Evolutionary conservation across 2,113 vertebrate species (phyloP).

Genomic region (Nothobranchius furzeri): DNA sequence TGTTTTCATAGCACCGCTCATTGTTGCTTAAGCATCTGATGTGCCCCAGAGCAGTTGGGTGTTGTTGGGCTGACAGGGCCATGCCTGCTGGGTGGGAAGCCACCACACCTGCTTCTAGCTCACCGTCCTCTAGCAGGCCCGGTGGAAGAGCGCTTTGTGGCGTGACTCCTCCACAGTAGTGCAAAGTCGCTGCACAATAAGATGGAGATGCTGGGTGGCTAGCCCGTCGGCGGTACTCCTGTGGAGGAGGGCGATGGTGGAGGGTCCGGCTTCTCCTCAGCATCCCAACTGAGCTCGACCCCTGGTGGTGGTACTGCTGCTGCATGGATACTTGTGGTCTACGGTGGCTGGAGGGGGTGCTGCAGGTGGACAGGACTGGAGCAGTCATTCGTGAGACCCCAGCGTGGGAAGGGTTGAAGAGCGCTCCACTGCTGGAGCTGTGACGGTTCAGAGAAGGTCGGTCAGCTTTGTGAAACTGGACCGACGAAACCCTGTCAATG

Average conservation of each 20-base stretch:
- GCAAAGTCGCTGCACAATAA: constrained; percentile 72
- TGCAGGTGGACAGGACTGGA: constrained; percentile 74
- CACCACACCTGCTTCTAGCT: constrained; percentile 38
- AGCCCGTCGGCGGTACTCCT: constrained; percentile 76
- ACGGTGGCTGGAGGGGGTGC: constrained; percentile 77
- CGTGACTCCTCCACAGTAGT: constrained; percentile 56
- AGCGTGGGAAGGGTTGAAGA: constrained; percentile 69
- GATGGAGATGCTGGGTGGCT: constrained; percentile 79
- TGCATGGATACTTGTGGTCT: constrained; percentile 56
- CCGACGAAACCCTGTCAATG: constrained; percentile 70
- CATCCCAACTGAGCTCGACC: constrained; percentile 63
- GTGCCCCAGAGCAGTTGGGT: constrained; percentile 51
- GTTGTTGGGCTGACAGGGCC: constrained; percentile 57
- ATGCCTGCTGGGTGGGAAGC: constrained; percentile 43
- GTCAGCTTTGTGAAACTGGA: constrained; percentile 77
- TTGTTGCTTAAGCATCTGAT: constrained; percentile 42
- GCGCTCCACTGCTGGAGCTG: constrained; percentile 77
- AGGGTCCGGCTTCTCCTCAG: constrained; percentile 78
- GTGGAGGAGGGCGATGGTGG: constrained; percentile 71
- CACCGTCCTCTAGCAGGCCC: constrained; percentile 56
- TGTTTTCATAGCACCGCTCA: constrained; percentile 56
- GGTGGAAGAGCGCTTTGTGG: constrained; percentile 44
- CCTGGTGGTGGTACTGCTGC: constrained; percentile 55
- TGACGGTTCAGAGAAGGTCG: constrained; percentile 76
- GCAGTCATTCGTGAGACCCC: constrained; percentile 50